These are phyloP conservation scores for Scaptodrosophila latifasciaeformis DNA, from an alignment of 2,888 invertebrate genomes.

Conservation along the genomic window DNA sequence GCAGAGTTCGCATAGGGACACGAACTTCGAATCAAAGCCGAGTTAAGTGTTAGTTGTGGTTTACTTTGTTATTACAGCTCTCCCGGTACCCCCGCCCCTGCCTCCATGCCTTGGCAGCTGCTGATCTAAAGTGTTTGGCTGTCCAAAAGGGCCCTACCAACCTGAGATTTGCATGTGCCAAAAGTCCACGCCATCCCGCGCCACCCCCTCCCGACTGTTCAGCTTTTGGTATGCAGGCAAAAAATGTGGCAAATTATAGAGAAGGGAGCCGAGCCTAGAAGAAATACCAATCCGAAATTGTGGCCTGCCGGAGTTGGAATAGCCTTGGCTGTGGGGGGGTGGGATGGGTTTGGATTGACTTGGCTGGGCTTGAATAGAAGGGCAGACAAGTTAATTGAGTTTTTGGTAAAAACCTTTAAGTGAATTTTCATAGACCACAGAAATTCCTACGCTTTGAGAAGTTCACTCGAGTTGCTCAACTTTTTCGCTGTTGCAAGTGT, in stretches of 20 bases:
- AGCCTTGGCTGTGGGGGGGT: neutral
- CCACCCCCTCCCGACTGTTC: neutral
- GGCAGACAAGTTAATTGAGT: slow-evolving; percentile 5
- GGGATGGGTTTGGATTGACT: too few relatives aligned
- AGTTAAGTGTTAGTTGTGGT: slow-evolving; percentile 64
- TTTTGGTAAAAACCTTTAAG: slow-evolving; percentile 7
- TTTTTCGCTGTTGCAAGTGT: too few relatives aligned
- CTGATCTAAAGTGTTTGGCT: slow-evolving; percentile 42
- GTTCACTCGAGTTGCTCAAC: too few relatives aligned
- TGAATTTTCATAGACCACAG: too few relatives aligned
- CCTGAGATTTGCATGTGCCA: slow-evolving; percentile 4
- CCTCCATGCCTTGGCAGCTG: neutral
- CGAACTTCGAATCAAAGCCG: slow-evolving; percentile 73
- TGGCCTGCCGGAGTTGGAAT: neutral
- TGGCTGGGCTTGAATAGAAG: neutral
- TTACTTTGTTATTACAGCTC: slow-evolving; percentile 12
- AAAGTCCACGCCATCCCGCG: too few relatives aligned
- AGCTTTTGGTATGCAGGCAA: neutral
- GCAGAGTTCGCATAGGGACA: slow-evolving; percentile 67
- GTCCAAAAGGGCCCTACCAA: slow-evolving; percentile 29
- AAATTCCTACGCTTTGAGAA: too few relatives aligned
- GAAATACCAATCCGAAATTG: neutral
- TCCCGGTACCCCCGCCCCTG: neutral
- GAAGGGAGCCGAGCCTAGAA: neutral
- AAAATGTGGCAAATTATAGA: slow-evolving; percentile 2